phyloP scores from a whole-genome alignment of 2,797 vertebrate genomes.

The Sebastes trivittatus region DNA sequence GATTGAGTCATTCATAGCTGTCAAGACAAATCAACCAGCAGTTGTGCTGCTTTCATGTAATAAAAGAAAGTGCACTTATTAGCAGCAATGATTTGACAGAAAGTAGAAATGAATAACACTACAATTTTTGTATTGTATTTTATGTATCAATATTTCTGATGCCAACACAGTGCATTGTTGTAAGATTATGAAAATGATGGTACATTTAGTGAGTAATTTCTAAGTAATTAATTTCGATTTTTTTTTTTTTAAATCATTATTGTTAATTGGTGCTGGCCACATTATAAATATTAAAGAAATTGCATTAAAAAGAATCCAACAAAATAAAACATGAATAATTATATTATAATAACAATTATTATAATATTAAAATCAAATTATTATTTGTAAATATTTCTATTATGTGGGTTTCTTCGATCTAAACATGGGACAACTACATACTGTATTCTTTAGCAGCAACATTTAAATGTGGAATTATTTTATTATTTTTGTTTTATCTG shows the following conservation, averaged over 20 bases:
- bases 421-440: background rate
- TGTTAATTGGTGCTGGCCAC: background rate
- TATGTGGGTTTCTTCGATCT: background rate
- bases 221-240: background rate
- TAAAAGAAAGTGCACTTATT: background rate
- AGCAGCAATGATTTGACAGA: background rate
- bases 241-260: background rate
- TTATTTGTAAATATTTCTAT: background rate
- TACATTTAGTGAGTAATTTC: background rate
- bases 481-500: background rate
- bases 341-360: no score
- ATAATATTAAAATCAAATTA: no score
- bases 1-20: background rate
- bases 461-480: background rate
- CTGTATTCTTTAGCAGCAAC: background rate
- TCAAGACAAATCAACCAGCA: conserved; percentile 20
- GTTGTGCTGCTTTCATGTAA: background rate
- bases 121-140: background rate
- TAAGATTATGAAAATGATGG: background rate
- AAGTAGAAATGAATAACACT: background rate
- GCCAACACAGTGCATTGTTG: background rate
- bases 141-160: background rate
- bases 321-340: no score
- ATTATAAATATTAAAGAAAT: background rate
- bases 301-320: no score